Evolutionary conservation across 2,797 vertebrate genomes (phyloP), one percentile per base, ranked within the genome.

Genomic region (Gobio occitaniae): DNA sequence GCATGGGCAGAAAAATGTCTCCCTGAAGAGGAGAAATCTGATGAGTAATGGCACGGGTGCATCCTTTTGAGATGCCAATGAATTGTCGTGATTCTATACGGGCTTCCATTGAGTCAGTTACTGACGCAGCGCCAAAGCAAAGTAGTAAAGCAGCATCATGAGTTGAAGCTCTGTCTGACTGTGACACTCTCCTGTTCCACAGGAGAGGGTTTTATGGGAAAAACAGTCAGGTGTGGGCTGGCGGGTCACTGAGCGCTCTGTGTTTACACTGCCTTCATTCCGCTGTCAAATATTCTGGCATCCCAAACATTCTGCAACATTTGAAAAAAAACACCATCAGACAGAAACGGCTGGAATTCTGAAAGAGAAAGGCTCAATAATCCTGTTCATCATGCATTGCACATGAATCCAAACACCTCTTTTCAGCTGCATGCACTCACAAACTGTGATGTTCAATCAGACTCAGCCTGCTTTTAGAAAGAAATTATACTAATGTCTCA

Each of bases 291-390:
- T 92, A 94, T 93, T 93, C 88, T 70, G 94, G 95, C 93, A 95
- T 95, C 91, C 94, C 91, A 94, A 94, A 93, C 90, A 95, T 95
- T 93, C 91, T 70, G 85, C 87, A 91, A 93, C 95, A 94, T 95
- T 92, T 92, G 92, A 91, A 78, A 84, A 78, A 90, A 91, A 92
- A 89, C 83, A 80, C 41, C 83, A 90, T 87, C 13, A n/a, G 91
- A 91, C 84, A 90, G 89, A 92, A 91, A 93, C 88, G 89, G 77
- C 90, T 88, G 91, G 93, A 94, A 94, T 94, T 91, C 87, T 86
- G 76, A 85, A 9, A 92, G 90, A 93, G 92, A 94, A 94, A 93
- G 92, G 87, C 88, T 36, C 84, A 13, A 13, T 95, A 95, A 95
- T 94, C 93, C 94, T 66, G 90, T 84, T 69, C 89, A 91, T 87